Conservation (phyloP, 2,888 invertebrate genomes). For the Stictocephala bisonia region DNA sequence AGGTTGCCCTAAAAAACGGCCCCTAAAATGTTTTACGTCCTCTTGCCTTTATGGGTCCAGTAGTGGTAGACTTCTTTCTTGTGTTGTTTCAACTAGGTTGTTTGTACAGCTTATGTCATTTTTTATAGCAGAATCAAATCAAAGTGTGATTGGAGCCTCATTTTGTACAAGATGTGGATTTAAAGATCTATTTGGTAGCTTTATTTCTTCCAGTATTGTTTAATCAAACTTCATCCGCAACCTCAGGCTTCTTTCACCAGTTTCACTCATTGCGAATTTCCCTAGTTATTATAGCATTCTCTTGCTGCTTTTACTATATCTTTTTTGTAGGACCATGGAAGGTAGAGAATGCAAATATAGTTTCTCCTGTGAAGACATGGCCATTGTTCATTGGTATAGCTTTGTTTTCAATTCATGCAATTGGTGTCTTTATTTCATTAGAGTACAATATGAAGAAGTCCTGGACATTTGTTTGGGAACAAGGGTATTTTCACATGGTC, state of each 20-base stretch:
- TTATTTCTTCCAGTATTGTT: background rate
- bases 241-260: background rate
- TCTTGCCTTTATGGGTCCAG: background rate
- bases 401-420: background rate
- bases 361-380: background rate
- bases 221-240: background rate
- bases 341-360: slow-evolving; percentile 59
- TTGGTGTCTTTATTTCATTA: background rate
- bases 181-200: background rate
- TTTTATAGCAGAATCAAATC: slow-evolving; percentile 45
- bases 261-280: background rate
- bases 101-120: background rate
- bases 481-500: slow-evolving; percentile 1
- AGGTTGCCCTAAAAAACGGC: background rate
- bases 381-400: background rate
- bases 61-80: slow-evolving; percentile 1
- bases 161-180: background rate
- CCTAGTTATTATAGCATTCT: background rate
- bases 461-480: background rate
- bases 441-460: slow-evolving; percentile 1
- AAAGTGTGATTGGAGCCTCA: background rate
- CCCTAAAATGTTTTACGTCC: background rate
- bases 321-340: background rate
- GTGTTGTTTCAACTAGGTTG: slow-evolving; percentile 63
- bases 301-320: background rate